Percentiles rank a stretch among this genome's conserved stretches.
Conservation (phyloP, 2,888 invertebrate species). For the Hofmannophila pseudospretella region DNA sequence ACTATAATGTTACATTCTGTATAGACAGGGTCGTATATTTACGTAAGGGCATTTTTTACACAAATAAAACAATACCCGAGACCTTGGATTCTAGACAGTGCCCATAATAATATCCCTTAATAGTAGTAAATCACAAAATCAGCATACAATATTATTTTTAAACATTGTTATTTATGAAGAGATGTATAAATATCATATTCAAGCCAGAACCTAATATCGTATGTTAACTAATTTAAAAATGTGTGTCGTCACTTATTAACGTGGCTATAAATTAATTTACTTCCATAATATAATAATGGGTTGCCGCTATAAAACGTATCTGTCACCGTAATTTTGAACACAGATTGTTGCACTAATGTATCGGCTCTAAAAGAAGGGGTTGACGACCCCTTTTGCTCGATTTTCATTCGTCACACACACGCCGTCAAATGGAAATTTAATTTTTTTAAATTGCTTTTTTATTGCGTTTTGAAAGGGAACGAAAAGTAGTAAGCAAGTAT, state of each 20-base stretch:
- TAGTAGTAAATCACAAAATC: too few relatives aligned
- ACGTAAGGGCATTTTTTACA: too few relatives aligned
- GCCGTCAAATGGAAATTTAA: constrained; percentile 68
- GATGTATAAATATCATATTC: too few relatives aligned
- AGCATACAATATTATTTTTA: too few relatives aligned
- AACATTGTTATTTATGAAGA: too few relatives aligned
- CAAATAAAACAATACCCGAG: too few relatives aligned
- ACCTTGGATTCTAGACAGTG: too few relatives aligned
- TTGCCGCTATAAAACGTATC: constrained; percentile 60
- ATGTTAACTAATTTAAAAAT: constrained; percentile 49
- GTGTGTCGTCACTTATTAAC: constrained; percentile 49
- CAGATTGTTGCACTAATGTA: constrained; percentile 68
- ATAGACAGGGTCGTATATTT: too few relatives aligned
- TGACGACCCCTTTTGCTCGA: constrained; percentile 56
- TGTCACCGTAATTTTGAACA: constrained; percentile 71
- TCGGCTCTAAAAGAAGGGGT: constrained; percentile 55
- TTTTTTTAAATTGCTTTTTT: constrained; percentile 71
- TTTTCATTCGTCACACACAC: constrained; percentile 71
- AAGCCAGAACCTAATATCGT: too few relatives aligned
- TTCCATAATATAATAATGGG: constrained; percentile 54
- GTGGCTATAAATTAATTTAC: constrained; percentile 66
- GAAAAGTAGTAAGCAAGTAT: constrained; percentile 34
- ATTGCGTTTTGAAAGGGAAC: constrained; percentile 50
- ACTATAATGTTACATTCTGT: too few relatives aligned
- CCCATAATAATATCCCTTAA: too few relatives aligned